Conservation (phyloP, 2,888 invertebrate genomes). For the Tolmerus cingulatus region DNA sequence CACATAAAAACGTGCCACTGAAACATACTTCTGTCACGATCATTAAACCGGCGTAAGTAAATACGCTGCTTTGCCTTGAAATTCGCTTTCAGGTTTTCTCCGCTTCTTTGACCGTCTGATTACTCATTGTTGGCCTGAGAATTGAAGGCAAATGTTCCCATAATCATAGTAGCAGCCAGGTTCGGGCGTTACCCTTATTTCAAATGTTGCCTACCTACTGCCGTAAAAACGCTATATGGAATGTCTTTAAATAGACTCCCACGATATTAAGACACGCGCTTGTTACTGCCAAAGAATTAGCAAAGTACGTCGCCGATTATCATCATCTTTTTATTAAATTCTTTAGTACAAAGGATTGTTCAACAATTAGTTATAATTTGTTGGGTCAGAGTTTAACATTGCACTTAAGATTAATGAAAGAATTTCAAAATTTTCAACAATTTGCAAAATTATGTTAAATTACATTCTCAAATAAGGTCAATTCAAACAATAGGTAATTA, state of each 20-base stretch:
- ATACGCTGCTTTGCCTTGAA: not conserved
- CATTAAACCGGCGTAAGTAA: not conserved
- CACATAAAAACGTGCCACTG: not conserved
- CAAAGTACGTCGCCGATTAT: not conserved
- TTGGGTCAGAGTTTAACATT: not conserved
- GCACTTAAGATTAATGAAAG: not conserved
- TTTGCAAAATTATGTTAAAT: not conserved
- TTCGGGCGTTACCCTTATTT: slow-evolving; percentile 8
- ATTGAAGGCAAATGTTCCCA: slow-evolving; percentile 4
- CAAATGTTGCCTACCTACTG: not conserved
- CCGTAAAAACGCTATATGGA: not conserved
- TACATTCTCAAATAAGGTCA: not conserved
- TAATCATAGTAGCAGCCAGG: not conserved
- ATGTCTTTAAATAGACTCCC: not conserved
- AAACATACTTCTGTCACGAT: not conserved
- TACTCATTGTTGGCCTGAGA: slow-evolving; percentile 1
- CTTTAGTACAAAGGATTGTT: not conserved
- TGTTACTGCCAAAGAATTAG: not conserved
- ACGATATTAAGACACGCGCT: not conserved
- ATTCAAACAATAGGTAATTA: not conserved
- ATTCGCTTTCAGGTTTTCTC: slow-evolving; percentile 27
- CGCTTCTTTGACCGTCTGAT: not conserved
- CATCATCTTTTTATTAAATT: not conserved
- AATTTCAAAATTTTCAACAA: not conserved
- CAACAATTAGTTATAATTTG: not conserved